Evolutionary conservation across 2,113 vertebrate species (phyloP).

Genomic region (Cyprinus carpio): DNA sequence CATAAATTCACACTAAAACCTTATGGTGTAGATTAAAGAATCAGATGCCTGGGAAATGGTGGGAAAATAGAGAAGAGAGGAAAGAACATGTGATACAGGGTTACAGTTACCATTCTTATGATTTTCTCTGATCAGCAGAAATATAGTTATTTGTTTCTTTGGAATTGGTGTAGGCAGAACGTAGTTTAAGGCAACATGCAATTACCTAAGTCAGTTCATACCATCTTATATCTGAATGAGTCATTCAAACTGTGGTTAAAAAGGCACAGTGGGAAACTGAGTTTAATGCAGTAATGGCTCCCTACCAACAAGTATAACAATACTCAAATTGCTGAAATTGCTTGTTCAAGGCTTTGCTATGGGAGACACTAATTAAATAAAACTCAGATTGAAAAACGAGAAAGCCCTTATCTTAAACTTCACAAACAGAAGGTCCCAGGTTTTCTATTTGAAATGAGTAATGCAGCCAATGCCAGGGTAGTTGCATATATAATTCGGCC

Average conservation of each 20-base stretch:
- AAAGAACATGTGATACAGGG: background rate
- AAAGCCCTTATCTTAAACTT: constrained; percentile 52
- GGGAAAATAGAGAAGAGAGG: background rate
- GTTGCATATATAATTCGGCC: constrained; percentile 56
- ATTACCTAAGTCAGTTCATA: constrained; percentile 22
- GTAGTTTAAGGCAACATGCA: background rate
- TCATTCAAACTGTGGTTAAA: constrained; percentile 3
- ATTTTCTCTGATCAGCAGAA: constrained; percentile 4
- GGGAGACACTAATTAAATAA: constrained; percentile 66
- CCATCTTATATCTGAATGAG: constrained; percentile 14
- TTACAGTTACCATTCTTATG: background rate
- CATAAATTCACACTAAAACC: constrained; percentile 1
- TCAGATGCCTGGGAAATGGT: background rate
- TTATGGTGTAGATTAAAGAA: background rate
- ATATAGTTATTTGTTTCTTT: constrained; percentile 30
- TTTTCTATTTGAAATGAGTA: constrained; percentile 58
- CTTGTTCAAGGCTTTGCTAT: constrained; percentile 34
- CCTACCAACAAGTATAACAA: constrained; percentile 22
- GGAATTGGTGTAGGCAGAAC: background rate
- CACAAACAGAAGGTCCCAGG: constrained; percentile 51
- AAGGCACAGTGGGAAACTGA: background rate
- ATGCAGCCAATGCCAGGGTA: constrained; percentile 37
- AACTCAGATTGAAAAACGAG: constrained; percentile 47
- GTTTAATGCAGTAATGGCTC: constrained; percentile 36
- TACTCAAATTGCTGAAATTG: constrained; percentile 26